Evolutionary conservation across 1,140 invertebrate species (phyloP).

Genomic region (Magallana angulata): DNA sequence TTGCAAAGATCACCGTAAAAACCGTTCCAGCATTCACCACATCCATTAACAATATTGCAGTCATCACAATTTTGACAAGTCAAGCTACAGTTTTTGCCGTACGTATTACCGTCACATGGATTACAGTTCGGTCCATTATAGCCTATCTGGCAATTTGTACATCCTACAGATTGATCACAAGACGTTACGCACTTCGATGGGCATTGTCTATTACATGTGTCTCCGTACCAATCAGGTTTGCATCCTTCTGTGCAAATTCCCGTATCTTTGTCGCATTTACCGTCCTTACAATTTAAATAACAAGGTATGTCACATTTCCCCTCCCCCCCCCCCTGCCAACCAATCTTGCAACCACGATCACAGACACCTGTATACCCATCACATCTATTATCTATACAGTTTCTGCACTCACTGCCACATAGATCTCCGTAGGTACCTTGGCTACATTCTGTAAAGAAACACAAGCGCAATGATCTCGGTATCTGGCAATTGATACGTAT

Average conservation of each 20-base stretch:
- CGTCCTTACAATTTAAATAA: not conserved
- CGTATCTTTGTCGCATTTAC: not conserved
- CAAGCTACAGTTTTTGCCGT: not conserved
- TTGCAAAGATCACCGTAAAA: not conserved
- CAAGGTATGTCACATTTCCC: not conserved
- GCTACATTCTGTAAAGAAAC: no score
- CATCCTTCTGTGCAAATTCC: not conserved
- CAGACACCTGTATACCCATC: not conserved
- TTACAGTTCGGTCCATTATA: not conserved
- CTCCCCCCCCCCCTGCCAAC: not conserved
- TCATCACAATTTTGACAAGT: not conserved
- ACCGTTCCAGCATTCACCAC: not conserved
- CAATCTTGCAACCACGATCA: not conserved
- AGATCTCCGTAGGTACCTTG: no score
- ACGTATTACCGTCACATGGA: not conserved
- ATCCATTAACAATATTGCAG: not conserved
- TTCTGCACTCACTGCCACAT: not conserved
- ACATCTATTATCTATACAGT: not conserved
- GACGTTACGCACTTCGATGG: not conserved
- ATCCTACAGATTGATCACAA: not conserved
- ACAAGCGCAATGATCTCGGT: no score
- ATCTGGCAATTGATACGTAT: no score
- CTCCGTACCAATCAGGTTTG: not conserved
- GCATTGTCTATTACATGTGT: not conserved
- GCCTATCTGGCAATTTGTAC: not conserved